Conservation (phyloP, 2,888 invertebrate species). For the Zaprionus obscuricornis region DNA sequence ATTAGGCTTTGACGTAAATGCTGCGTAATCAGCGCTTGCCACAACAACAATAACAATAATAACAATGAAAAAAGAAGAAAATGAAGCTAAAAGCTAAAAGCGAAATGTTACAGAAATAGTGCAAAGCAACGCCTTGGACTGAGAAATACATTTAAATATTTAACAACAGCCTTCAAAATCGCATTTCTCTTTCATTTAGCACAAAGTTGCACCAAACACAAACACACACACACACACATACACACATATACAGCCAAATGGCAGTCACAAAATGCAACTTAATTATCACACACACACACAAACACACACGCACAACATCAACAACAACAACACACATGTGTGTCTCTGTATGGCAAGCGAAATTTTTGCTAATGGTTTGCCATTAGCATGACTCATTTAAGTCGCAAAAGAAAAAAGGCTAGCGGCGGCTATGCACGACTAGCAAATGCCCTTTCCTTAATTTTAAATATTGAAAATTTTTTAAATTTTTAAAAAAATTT, state of each 20-base stretch:
- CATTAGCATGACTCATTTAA: slow-evolving; percentile 78
- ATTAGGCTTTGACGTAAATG: slow-evolving; percentile 68
- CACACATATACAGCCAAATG: slow-evolving; percentile 37
- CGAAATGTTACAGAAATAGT: no score
- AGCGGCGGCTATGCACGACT: background rate
- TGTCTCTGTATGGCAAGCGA: slow-evolving; percentile 34
- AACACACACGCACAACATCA: slow-evolving; percentile 1
- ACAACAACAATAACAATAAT: slow-evolving; percentile 17
- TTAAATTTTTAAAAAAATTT: no score
- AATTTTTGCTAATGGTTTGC: slow-evolving; percentile 75
- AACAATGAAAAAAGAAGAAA: background rate
- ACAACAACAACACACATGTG: slow-evolving; percentile 15
- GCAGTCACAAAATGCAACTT: slow-evolving; percentile 63
- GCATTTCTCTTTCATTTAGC: slow-evolving; percentile 67
- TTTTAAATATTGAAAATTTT: no score
- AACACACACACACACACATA: slow-evolving; percentile 20
- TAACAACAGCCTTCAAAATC: slow-evolving; percentile 74
- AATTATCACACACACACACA: slow-evolving; percentile 56
- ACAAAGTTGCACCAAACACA: slow-evolving; percentile 16
- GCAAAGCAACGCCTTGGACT: slow-evolving; percentile 37
- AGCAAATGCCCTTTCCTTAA: background rate
- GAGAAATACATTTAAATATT: slow-evolving; percentile 70
- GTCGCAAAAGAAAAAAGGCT: slow-evolving; percentile 45
- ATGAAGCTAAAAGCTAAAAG: background rate
- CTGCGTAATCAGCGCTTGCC: slow-evolving; percentile 47